A percentile compares a stretch with the other conserved stretches of the same genome.
Evolutionary conservation across 2,797 vertebrate species (phyloP).

Genomic region (Apogon talboti): DNA sequence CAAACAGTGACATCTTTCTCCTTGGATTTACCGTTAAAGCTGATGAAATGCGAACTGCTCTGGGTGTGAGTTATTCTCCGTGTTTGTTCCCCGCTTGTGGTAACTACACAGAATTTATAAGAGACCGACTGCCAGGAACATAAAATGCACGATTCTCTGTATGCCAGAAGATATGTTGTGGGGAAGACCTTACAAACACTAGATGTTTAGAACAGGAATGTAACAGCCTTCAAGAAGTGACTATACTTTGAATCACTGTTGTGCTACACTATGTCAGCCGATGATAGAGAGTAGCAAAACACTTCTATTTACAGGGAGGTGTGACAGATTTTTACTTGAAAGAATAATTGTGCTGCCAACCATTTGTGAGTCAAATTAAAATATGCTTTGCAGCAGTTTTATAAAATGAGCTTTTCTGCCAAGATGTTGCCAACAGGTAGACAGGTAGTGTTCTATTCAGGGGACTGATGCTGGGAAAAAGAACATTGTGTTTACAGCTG

Average conservation of each 20-base stretch:
- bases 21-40: conserved; percentile 28
- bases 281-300: conserved; percentile 35
- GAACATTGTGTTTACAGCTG: conserved; percentile 60
- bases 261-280: conserved; percentile 36
- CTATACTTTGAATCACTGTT: conserved; percentile 44
- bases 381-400: conserved; percentile 50
- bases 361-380: conserved; percentile 56
- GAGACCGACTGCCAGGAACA: conserved; percentile 39
- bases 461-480: conserved; percentile 37
- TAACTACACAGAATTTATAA: conserved; percentile 51
- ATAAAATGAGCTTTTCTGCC: conserved; percentile 47
- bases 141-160: conserved; percentile 44
- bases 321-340: conserved; percentile 56
- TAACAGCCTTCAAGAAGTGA: conserved; percentile 37
- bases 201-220: conserved; percentile 38
- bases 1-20: conserved; percentile 20
- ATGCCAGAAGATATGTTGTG: conserved; percentile 31
- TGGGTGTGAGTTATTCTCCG: conserved; percentile 26
- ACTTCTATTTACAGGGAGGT: conserved; percentile 34
- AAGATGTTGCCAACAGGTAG: conserved; percentile 64
- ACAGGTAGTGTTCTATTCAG: conserved; percentile 53
- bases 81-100: conserved; percentile 35
- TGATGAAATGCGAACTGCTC: conserved; percentile 31
- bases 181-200: conserved; percentile 36
- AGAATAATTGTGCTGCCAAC: conserved; percentile 55